Percentiles rank a stretch among this genome's conserved stretches.
Evolutionary conservation across 2,113 vertebrate species (phyloP).

Genomic region (Micromys minutus): DNA sequence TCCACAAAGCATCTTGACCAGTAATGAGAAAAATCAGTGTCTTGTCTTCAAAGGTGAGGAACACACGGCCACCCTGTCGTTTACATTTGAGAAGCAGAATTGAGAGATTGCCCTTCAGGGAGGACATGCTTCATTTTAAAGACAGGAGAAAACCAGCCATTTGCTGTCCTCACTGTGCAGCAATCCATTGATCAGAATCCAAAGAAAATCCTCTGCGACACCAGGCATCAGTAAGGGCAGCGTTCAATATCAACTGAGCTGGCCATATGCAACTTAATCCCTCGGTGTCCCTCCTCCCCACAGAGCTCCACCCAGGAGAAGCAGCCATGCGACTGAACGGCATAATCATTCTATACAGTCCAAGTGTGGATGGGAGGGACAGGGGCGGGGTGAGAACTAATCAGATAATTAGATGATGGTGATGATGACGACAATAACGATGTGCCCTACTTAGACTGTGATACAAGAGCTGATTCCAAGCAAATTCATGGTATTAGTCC

Average conservation of each 20-base stretch:
- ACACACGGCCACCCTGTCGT: not conserved
- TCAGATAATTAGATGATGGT: not conserved
- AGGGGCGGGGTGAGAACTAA: slow-evolving; percentile 54
- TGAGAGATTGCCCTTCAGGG: slow-evolving; percentile 33
- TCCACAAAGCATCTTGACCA: slow-evolving; percentile 22
- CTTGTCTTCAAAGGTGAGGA: slow-evolving; percentile 60
- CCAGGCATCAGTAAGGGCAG: slow-evolving; percentile 53
- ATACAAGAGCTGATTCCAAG: not conserved
- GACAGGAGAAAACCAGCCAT: slow-evolving; percentile 30
- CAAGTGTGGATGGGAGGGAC: slow-evolving; percentile 60
- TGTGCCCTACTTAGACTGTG: not conserved
- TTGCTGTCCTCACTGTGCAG: not conserved
- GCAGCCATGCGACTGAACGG: slow-evolving; percentile 24
- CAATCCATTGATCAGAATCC: slow-evolving; percentile 65
- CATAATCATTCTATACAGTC: slow-evolving; percentile 48
- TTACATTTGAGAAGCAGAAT: slow-evolving; percentile 47
- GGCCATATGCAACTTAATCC: slow-evolving; percentile 57
- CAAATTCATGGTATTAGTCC: not conserved
- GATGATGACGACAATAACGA: too few species aligned
- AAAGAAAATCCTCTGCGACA: slow-evolving; percentile 69
- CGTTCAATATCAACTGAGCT: slow-evolving; percentile 72
- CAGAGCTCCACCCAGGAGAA: not conserved
- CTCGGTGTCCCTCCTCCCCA: slow-evolving; percentile 11
- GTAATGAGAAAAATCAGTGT: not conserved
- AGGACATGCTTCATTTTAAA: slow-evolving; percentile 62